Base-by-base conservation (phyloP, 92 coral and sea anemone species). In the Epizoanthus rinbou region DNA sequence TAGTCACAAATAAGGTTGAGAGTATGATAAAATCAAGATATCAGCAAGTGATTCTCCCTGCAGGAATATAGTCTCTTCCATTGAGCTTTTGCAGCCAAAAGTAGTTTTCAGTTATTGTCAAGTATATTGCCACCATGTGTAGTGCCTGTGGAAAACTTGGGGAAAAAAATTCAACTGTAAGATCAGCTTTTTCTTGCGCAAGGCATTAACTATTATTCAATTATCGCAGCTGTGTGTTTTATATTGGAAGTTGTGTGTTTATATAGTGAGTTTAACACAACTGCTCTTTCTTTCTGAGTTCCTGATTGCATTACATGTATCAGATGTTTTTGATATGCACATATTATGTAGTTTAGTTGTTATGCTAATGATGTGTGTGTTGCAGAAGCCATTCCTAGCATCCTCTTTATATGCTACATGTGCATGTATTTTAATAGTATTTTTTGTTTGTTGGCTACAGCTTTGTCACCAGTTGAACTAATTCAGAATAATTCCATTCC, bases 1-100 rank as follows among this genome's bases (percentile, higher is more conserved):
- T 17, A n/a, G 23, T 62, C 70, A 60, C 82, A 60, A 33, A 76
- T 76, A 60, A 76, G 70, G 82, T 18, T 24, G 76, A 54, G 50
- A 31, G 56, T 18, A 39, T 37, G 81, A 76, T 76, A 31, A n/a
- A 57, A 21, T 62, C 57, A 76, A 76, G 82, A 76, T 41, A 60
- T 21, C 82, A 58, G 13, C 2, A 50, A 57, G 4, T 33, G 22
- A 67, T 33, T 67, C 3, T 33, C 39, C 15, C 73, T 33, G 73
- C 21, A 67, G 21, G 54, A 67, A 33, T 9, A 6, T 15, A 33
- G 43, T 67, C 3, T 37, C 6, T 25, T 67, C 3, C 21, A 18
- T 31, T 67, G n/a, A 33, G 22, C 22, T 33, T 67, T 33, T 33
- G 73, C n/a, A 16, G 4, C 10, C 39, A 43, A 67, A 33, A 28